Evolutionary conservation across 2,113 vertebrate genomes (phyloP).

Genomic region (Heliornis fulica): DNA sequence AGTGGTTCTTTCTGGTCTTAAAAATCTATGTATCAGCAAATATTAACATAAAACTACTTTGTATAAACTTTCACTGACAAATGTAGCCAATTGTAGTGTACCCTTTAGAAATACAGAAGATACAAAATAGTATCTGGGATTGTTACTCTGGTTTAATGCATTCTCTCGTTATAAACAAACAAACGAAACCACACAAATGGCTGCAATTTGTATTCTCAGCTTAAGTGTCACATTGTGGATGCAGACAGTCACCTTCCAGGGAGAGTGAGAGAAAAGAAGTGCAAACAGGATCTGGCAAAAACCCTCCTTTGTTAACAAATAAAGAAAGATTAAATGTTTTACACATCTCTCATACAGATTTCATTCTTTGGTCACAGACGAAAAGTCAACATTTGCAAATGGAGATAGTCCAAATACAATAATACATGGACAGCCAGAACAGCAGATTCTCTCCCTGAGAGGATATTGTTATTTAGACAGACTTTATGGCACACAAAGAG

Average conservation of each 20-base stretch:
- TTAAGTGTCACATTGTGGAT: not conserved
- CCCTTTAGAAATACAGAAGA: not conserved
- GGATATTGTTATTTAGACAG: conserved; percentile 66
- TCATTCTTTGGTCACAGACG: conserved; percentile 59
- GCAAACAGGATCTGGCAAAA: conserved; percentile 49
- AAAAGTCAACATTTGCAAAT: conserved; percentile 74
- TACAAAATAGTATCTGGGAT: not conserved
- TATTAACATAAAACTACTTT: not conserved
- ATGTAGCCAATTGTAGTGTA: not conserved
- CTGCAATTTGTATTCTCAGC: not conserved
- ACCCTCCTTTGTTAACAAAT: conserved; percentile 52
- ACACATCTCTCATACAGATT: conserved; percentile 52
- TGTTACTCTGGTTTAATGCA: not conserved
- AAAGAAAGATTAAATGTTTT: conserved; percentile 73
- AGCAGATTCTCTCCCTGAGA: conserved; percentile 53
- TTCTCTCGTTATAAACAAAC: not conserved
- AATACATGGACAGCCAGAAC: conserved; percentile 42
- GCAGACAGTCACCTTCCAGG: conserved; percentile 54
- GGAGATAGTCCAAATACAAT: conserved; percentile 65
- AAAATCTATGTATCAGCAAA: not conserved
- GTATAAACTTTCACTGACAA: not conserved
- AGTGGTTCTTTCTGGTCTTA: not conserved
- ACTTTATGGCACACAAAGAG: conserved; percentile 34
- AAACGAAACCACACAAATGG: not conserved
- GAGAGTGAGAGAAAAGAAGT: conserved; percentile 13